Percentiles rank a stretch among this genome's conserved stretches.
Evolutionary conservation across 2,797 vertebrate genomes (phyloP).

Genomic region (Taeniopygia guttata): DNA sequence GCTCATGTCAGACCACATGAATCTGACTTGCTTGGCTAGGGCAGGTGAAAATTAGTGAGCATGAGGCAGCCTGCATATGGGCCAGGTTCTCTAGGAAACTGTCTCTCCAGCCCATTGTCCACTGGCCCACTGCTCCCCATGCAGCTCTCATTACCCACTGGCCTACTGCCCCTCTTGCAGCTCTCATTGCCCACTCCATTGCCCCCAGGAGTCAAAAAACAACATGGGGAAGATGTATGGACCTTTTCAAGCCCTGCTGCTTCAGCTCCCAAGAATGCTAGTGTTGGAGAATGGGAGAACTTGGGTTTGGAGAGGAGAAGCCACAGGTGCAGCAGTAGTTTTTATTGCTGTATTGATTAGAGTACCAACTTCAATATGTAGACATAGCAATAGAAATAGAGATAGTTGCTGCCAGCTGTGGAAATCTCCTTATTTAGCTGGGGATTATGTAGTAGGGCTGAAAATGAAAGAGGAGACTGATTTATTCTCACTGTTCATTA

Average conservation of each 20-base stretch:
- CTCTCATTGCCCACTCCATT: not conserved
- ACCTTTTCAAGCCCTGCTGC: not conserved
- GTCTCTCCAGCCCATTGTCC: rapidly evolving
- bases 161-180: rapidly evolving
- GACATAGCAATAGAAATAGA: not conserved
- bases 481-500: slow-evolving; percentile 68
- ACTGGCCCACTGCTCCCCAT: rapidly evolving
- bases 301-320: not conserved
- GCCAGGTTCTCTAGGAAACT: not conserved
- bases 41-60: not conserved
- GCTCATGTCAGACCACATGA: not conserved
- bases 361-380: not conserved
- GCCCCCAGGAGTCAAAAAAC: not conserved
- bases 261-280: not conserved
- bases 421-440: slow-evolving; percentile 15
- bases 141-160: rapidly evolving
- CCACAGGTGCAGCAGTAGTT: not conserved
- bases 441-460: not conserved
- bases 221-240: not conserved
- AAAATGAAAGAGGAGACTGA: slow-evolving; percentile 57
- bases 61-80: rapidly evolving
- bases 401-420: not conserved
- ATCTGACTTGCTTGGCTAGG: not conserved
- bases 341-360: not conserved
- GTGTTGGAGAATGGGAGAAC: not conserved